phyloP scores from a whole-genome alignment of 1,140 invertebrate species.

The Eurosta solidaginis region DNA sequence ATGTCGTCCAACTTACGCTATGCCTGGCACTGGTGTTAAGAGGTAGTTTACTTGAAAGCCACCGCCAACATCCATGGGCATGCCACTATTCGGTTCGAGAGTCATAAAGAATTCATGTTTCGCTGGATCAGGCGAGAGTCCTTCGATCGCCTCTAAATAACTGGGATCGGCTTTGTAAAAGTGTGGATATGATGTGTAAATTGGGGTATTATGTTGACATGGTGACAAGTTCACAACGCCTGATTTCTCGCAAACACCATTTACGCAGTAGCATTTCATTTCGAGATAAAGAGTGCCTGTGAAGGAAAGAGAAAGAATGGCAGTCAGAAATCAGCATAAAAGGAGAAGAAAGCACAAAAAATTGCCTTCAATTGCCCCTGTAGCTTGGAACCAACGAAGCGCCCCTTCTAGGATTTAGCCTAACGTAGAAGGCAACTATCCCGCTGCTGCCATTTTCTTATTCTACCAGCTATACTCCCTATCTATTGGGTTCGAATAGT shows the following conservation, averaged over 20 bases:
- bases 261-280: conserved; percentile 72
- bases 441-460: too few species aligned
- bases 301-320: conserved; percentile 30
- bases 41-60: conserved; percentile 78
- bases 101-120: conserved; percentile 74
- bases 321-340: background rate
- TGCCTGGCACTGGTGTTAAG: conserved; percentile 66
- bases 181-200: conserved; percentile 83
- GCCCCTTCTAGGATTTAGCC: too few species aligned
- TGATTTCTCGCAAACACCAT: conserved; percentile 68
- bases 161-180: conserved; percentile 79
- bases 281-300: conserved; percentile 63
- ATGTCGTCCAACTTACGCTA: conserved; percentile 65
- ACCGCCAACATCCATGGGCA: conserved; percentile 74
- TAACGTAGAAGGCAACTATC: too few species aligned
- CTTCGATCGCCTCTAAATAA: conserved; percentile 68
- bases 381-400: too few species aligned
- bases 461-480: too few species aligned
- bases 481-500: too few species aligned
- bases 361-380: too few species aligned
- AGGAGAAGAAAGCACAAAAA: conserved; percentile 37
- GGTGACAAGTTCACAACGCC: conserved; percentile 71
- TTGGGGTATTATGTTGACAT: conserved; percentile 74
- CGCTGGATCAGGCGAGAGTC: conserved; percentile 70
- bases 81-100: conserved; percentile 74